Base-by-base conservation (phyloP, 2,888 invertebrate species). In the Cremastobaeus sp. region DNA sequence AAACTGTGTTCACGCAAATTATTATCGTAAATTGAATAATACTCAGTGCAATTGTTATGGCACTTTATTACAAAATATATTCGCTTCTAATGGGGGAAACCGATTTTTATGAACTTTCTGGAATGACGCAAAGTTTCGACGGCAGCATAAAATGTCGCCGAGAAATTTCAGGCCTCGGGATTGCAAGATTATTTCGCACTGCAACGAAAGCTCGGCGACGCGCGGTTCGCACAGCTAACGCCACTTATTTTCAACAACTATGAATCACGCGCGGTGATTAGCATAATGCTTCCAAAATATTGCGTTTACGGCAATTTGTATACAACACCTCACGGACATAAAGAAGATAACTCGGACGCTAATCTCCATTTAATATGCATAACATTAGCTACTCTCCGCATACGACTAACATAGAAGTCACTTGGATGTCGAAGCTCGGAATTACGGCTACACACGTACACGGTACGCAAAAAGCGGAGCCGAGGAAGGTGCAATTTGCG, bases 401-500 rank as follows among this genome's bases (percentile, higher is more conserved):
- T 3, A 52, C 45, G 25, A 30, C 41, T 12, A 45, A 52, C 50
- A 52, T 71, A 65, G 62, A 70, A 70, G 62, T 70, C 62, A 55
- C 62, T 45, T 48, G 4, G 57, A 48, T 57, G 57, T 57, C 64
- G 71, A 71, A 71, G 57, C 55, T 35, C 28, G 35, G 52, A 71
- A 62, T 70, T 70, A 70, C 48, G 52, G 52, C 47, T 12, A 25
- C 25, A 35, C 37, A 47, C 37, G 30, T 37, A 37, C 20, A 39
- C 47, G 37, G 25, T n/a, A 57, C 34, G 43, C 30, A 64, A 70
- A 62, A 62, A 43, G 17, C 25, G 8, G 25, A 55, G 25, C 41
- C 17, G 78, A 76, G 75, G 77, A 75, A 68, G 69, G 54, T 70
- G 76, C 77, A 82, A 82, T 82, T 82, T 81, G 81, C 77, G 77